Percentiles rank a stretch among this genome's conserved stretches.
Conservation (phyloP, 2,888 invertebrate genomes). For the Mesodorylaimus sp. region DNA sequence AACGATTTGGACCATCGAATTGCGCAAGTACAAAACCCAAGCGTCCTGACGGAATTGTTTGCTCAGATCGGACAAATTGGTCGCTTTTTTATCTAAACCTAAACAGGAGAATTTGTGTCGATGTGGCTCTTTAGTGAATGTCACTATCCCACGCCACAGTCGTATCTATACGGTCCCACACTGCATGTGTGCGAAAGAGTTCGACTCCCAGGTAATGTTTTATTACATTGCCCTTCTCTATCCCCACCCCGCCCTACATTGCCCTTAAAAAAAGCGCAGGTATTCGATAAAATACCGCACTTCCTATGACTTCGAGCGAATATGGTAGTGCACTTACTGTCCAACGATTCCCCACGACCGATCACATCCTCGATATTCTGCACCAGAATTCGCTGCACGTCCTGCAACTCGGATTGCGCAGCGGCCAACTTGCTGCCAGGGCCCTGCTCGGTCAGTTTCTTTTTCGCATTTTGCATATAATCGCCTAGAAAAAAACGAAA, state of each 20-base stretch:
- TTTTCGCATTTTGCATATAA: conserved; percentile 86
- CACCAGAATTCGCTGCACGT: conserved; percentile 97
- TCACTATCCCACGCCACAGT: no score
- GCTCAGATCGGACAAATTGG: conserved; percentile 80
- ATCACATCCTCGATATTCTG: conserved; percentile 98
- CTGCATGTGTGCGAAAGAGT: no score
- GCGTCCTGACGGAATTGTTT: conserved; percentile 98
- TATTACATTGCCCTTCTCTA: no score
- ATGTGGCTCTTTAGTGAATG: no score
- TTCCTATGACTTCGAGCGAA: no score
- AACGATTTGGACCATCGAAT: conserved; percentile 62
- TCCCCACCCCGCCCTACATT: no score
- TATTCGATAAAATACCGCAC: no score
- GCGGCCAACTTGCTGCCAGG: conserved; percentile 67
- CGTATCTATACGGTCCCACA: no score
- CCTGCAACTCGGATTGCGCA: conserved; percentile 82
- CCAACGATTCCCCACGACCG: conserved; percentile 80
- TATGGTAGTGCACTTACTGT: conserved; percentile 28
- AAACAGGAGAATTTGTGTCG: no score
- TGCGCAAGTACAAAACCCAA: conserved; percentile 76
- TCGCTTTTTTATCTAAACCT: conserved; percentile 91
- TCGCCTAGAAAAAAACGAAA: conserved; percentile 6
- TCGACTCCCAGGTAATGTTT: no score
- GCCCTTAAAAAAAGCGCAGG: no score
- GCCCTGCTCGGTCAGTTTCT: conserved; percentile 65